Conservation (phyloP, 2,888 invertebrate genomes). For the Pseudanteris insignis region DNA sequence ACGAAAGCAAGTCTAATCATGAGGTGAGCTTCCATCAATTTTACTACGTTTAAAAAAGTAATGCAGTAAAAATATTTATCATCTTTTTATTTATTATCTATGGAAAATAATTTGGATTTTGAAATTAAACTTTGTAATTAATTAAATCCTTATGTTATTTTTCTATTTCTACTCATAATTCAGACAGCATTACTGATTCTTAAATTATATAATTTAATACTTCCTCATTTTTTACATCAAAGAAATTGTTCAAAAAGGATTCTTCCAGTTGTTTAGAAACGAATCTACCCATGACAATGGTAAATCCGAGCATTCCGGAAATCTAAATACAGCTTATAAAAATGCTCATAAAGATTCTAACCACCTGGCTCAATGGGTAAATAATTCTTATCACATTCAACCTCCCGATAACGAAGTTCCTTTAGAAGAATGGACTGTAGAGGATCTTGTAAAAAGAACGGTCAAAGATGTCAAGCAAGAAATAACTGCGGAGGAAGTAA, state of each 20-base stretch:
- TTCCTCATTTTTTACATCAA: conserved; percentile 20
- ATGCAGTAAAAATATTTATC: no score
- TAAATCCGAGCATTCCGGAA: conserved; percentile 49
- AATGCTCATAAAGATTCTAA: conserved; percentile 53
- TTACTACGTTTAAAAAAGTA: conserved; percentile 7
- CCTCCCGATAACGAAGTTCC: conserved; percentile 58
- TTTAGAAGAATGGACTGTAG: conserved; percentile 63
- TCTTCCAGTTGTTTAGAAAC: conserved; percentile 36
- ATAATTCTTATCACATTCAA: conserved; percentile 62
- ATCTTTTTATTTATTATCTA: no score
- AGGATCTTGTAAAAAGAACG: conserved; percentile 60
- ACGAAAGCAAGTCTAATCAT: conserved; percentile 53
- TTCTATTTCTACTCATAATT: no score
- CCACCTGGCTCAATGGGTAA: conserved; percentile 62
- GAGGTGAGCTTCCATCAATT: conserved; percentile 51
- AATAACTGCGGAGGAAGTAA: conserved; percentile 51
- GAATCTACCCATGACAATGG: conserved; percentile 35
- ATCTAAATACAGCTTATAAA: conserved; percentile 50
- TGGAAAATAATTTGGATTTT: background rate
- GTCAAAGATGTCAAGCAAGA: conserved; percentile 50
- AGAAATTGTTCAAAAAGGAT: conserved; percentile 42
- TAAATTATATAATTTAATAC: background rate
- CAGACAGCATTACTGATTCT: conserved; percentile 18
- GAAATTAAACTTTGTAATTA: no score
- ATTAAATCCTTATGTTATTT: no score